Conservation (phyloP, 2,113 vertebrate species). For the Dissostichus mawsoni region DNA sequence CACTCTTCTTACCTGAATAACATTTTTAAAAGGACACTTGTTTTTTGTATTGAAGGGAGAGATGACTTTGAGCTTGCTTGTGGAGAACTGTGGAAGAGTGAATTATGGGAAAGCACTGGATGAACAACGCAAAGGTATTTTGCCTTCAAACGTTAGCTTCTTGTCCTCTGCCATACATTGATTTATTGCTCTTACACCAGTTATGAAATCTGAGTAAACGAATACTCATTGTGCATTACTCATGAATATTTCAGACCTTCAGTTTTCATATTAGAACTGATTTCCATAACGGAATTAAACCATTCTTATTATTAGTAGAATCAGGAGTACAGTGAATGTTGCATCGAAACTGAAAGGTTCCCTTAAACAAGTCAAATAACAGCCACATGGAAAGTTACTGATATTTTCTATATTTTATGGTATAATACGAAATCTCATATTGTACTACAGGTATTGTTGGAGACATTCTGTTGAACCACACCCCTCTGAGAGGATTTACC, state of each 20-base stretch:
- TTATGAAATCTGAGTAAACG: background rate
- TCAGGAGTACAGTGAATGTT: background rate
- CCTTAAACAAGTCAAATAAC: background rate
- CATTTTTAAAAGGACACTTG: background rate
- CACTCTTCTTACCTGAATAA: background rate
- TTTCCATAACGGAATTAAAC: background rate
- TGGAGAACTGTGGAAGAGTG: slow-evolving; percentile 93
- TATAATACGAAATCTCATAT: background rate
- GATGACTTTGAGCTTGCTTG: slow-evolving; percentile 87
- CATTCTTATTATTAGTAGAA: background rate
- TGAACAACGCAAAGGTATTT: slow-evolving; percentile 91
- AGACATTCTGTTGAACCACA: slow-evolving; percentile 75
- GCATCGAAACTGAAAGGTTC: background rate
- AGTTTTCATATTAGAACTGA: background rate
- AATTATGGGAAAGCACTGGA: slow-evolving; percentile 90
- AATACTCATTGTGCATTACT: background rate
- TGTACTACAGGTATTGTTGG: slow-evolving; percentile 77
- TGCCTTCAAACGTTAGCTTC: background rate
- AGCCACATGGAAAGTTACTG: background rate
- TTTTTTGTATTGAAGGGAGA: slow-evolving; percentile 80
- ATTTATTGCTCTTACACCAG: background rate
- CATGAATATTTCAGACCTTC: background rate
- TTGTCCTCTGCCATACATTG: background rate
- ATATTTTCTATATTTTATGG: background rate
- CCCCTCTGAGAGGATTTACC: slow-evolving; percentile 77